Evolutionary conservation across 2,888 invertebrate species (phyloP).

Genomic region (Platerodrilus igneus): DNA sequence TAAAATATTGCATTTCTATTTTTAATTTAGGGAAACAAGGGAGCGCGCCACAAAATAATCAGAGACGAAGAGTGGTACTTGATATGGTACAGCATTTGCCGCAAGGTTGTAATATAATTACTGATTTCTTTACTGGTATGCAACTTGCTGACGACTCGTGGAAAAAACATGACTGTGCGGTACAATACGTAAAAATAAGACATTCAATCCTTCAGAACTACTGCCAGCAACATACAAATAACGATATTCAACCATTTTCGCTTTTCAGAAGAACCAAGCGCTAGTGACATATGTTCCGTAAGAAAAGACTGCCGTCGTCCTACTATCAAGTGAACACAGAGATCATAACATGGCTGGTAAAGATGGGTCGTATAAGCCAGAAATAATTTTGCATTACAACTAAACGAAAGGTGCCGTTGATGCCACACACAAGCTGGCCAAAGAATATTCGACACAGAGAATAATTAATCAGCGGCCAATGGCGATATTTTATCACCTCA

Average conservation of each 20-base stretch:
- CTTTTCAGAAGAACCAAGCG: conserved; percentile 8
- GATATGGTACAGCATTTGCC: conserved; percentile 13
- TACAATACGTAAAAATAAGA: too few relatives aligned
- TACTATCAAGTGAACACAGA: conserved; percentile 10
- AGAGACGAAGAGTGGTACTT: conserved; percentile 11
- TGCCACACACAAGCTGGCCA: too few relatives aligned
- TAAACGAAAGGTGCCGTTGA: too few relatives aligned
- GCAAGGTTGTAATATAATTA: conserved; percentile 11
- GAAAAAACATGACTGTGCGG: too few relatives aligned
- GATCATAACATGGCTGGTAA: conserved; percentile 8
- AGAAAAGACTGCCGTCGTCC: conserved; percentile 5
- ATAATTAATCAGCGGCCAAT: not conserved
- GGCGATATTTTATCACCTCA: not conserved
- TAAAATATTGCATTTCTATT: too few relatives aligned
- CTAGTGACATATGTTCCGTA: conserved; percentile 6
- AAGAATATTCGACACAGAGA: too few relatives aligned
- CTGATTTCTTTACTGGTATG: conserved; percentile 12
- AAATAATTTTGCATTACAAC: conserved; percentile 4
- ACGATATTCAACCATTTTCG: conserved; percentile 12
- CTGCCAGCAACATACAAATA: conserved; percentile 5
- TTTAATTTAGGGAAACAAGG: conserved; percentile 9
- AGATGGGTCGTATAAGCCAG: not conserved
- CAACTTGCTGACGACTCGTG: conserved; percentile 9
- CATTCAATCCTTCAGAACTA: conserved; percentile 9
- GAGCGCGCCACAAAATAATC: too few relatives aligned